phyloP scores from a whole-genome alignment of 2,797 vertebrate species.

The Ammospiza maritima region DNA sequence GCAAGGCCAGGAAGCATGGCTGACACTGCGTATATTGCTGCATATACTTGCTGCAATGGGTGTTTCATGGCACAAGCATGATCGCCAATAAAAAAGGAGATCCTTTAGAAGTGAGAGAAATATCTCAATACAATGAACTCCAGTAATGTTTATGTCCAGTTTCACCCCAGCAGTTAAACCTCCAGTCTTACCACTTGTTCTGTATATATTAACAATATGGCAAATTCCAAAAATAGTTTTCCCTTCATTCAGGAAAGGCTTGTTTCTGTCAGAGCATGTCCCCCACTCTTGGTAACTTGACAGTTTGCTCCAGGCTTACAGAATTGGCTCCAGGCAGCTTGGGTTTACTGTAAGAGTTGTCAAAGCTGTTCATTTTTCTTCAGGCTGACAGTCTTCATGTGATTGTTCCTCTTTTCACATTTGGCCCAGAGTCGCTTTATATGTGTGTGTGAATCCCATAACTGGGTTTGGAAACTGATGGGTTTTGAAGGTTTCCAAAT shows the following conservation, averaged over 20 bases:
- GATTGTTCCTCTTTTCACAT: background rate
- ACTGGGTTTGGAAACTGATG: background rate
- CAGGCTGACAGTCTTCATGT: background rate
- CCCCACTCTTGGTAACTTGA: background rate
- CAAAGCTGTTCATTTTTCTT: background rate
- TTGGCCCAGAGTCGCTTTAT: background rate
- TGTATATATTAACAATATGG: background rate
- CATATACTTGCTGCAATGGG: background rate
- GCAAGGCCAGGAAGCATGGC: background rate
- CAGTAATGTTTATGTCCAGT: background rate
- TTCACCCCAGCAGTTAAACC: background rate
- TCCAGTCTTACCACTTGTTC: background rate
- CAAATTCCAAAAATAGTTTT: background rate
- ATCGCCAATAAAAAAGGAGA: background rate
- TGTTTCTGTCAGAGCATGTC: background rate
- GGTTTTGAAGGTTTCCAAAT: background rate
- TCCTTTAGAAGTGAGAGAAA: background rate
- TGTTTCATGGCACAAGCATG: background rate
- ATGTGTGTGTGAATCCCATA: background rate
- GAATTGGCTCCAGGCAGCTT: background rate
- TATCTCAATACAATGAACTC: background rate
- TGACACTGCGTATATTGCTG: rapidly evolving
- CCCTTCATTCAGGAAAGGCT: background rate
- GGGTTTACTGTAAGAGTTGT: background rate
- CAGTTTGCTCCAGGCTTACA: background rate